Evolutionary conservation across 2,797 vertebrate genomes (phyloP), one percentile per base, ranked within the genome.

Genomic region (Nothura maculosa): DNA sequence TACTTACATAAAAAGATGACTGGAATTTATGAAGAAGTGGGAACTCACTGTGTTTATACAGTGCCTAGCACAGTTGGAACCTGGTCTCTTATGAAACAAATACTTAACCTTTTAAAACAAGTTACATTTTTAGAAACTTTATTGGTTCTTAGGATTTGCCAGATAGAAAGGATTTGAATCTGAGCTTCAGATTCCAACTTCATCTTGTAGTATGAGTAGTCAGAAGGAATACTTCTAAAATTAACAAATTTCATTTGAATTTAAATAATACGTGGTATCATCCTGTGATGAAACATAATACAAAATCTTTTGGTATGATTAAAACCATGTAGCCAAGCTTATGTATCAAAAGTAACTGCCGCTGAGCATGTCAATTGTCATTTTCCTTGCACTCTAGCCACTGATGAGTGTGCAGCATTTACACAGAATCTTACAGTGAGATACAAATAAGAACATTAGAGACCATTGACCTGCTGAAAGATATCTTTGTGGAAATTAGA

Each of bases 141-240:
- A 16, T 73, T 50, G 54, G 66, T 68, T 77, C 79, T 81, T 16
- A 81, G 52, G 74, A 67, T 22, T 27, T 54, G 14, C 8, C 27
- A 67, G 28, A 57, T 57, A 80, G 45, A 87, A 76, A 60, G 69
- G 73, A 85, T 74, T 81, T 74, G 24, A 88, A 60, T 88, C 91
- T 74, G 45, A 81, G 43, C 48, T 63, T 85, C 45, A 42, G 14
- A 60, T 73, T 91, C 66, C 68, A 62, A 50, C 72, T 91, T 74
- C 61, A 54, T 38, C 83, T 67, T 81, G 17, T 73, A 36, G 36
- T 79, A 36, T 63, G 15, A 14, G 32, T 76, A 48, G 50, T 28
- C 34, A 28, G 76, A 73, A 78, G 54, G 76, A 77, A 88, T 43
- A 34, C 34, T 57, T 84, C 66, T 77, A 40, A 64, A 73, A 55